These are phyloP conservation scores for Zosterops pallidus DNA, from an alignment of 2,113 vertebrate species.

Conservation along the genomic window DNA sequence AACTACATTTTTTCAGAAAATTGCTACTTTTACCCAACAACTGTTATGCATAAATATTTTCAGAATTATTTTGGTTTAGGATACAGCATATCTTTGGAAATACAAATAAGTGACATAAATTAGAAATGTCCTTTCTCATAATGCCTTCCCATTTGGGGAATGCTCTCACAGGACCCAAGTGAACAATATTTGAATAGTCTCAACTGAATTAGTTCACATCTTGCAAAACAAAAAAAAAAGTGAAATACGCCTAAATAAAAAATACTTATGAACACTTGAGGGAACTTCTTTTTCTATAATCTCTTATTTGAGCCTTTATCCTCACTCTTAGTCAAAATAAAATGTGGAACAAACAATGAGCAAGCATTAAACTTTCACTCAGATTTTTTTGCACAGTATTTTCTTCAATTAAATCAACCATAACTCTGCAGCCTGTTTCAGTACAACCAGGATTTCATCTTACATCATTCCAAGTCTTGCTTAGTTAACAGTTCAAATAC, in stretches of 20 bases:
- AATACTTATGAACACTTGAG: not conserved
- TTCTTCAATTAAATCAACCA: not conserved
- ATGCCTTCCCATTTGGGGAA: not conserved
- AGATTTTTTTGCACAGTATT: not conserved
- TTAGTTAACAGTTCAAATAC: not conserved
- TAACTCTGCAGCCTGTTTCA: not conserved
- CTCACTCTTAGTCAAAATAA: not conserved
- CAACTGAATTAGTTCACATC: not conserved
- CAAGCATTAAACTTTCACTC: not conserved
- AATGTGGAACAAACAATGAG: not conserved
- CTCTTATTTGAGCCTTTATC: not conserved
- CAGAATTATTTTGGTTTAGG: constrained; percentile 1
- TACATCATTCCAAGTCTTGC: not conserved
- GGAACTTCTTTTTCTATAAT: not conserved
- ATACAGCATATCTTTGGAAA: not conserved
- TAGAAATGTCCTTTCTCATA: not conserved
- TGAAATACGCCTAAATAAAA: accelerated
- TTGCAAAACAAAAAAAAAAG: not conserved
- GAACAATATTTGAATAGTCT: not conserved
- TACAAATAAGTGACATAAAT: not conserved
- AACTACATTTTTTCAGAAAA: constrained; percentile 57
- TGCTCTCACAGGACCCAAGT: not conserved
- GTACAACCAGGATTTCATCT: not conserved
- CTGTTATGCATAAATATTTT: not conserved
- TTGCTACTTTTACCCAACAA: constrained; percentile 14